Evolutionary conservation across 2,113 vertebrate species (phyloP).

Genomic region (Aptenodytes forsteri): DNA sequence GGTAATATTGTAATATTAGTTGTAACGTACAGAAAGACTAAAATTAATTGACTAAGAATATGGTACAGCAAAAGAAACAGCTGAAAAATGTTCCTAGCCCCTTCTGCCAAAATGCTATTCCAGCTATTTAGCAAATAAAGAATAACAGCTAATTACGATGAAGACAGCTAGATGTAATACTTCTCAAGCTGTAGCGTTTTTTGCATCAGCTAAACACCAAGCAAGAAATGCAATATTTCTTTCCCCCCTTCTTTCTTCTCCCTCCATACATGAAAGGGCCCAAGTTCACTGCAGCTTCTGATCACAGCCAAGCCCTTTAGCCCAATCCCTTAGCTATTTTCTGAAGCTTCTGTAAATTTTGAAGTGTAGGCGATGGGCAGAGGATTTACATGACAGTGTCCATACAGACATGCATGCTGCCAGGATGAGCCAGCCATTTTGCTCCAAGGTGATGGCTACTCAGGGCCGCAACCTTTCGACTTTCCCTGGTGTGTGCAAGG

Average conservation of each 20-base stretch:
- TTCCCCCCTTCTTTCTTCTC: background rate
- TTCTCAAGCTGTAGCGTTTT: background rate
- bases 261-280: accelerated
- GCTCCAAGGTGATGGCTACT: background rate
- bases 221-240: background rate
- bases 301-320: background rate
- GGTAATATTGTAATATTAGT: background rate
- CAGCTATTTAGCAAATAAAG: constrained; percentile 3
- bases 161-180: background rate
- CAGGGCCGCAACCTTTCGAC: background rate
- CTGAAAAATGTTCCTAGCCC: constrained; percentile 12
- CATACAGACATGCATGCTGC: accelerated
- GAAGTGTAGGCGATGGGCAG: accelerated
- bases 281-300: background rate
- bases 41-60: constrained; percentile 46
- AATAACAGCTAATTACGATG: background rate
- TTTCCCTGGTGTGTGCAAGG: accelerated
- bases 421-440: background rate
- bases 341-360: background rate
- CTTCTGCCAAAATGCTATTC: background rate
- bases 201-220: background rate
- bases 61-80: background rate
- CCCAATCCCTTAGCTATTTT: background rate
- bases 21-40: background rate
- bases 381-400: background rate